These are phyloP conservation scores for Buceros bicornis DNA, from an alignment of 2,797 vertebrate genomes.

Conservation along the genomic window DNA sequence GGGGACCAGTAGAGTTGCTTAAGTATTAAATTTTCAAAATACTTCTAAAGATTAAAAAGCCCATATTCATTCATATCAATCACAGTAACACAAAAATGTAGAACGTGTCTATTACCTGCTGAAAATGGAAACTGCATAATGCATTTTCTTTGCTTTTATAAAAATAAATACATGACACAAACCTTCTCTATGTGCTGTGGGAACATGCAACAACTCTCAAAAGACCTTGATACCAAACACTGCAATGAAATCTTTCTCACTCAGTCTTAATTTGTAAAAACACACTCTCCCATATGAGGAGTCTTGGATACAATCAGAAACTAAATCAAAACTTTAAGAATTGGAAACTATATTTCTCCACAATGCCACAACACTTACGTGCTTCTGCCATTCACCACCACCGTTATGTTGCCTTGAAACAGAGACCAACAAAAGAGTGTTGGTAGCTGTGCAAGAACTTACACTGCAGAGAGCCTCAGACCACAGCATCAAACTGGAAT, in stretches of 20 bases:
- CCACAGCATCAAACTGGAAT: constrained; percentile 64
- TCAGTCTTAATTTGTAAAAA: not conserved
- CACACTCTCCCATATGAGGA: not conserved
- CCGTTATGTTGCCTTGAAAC: constrained; percentile 68
- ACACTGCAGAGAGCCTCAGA: constrained; percentile 65
- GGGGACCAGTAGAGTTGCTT: not conserved
- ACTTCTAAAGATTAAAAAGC: not conserved
- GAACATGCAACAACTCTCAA: not conserved
- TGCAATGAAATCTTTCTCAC: not conserved
- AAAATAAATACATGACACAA: not conserved
- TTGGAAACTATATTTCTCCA: constrained; percentile 59
- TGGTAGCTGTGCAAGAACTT: constrained; percentile 70
- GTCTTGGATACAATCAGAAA: constrained; percentile 23
- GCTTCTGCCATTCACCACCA: constrained; percentile 63
- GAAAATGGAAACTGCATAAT: not conserved
- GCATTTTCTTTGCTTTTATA: not conserved
- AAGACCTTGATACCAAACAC: not conserved
- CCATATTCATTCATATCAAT: not conserved
- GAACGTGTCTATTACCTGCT: not conserved
- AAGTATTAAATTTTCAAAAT: not conserved
- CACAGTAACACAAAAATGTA: not conserved
- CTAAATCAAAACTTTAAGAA: constrained; percentile 54
- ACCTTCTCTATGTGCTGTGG: not conserved
- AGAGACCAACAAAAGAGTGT: constrained; percentile 68
- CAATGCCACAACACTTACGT: constrained; percentile 66